Conservation (phyloP, 1,140 invertebrate genomes). For the Reticulitermes speratus region DNA sequence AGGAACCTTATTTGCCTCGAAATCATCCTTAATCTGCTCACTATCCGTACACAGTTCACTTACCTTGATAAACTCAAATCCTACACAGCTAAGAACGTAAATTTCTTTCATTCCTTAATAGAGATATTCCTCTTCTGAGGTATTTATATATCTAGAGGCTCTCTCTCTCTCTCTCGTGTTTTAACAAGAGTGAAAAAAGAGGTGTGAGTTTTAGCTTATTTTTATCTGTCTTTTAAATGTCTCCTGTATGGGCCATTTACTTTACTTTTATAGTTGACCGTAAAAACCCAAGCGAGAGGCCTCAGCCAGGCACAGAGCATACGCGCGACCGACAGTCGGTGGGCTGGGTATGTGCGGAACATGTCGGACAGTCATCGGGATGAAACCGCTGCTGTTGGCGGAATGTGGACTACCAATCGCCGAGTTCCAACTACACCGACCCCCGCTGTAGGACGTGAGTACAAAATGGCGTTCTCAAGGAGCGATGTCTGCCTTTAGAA, state of each 20-base stretch:
- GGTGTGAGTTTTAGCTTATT: neutral
- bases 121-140: neutral
- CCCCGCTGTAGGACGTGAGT: neutral
- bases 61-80: neutral
- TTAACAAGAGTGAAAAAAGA: neutral
- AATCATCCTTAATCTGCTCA: neutral
- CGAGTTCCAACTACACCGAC: neutral
- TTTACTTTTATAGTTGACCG: constrained; percentile 16
- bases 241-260: neutral
- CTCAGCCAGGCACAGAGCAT: neutral
- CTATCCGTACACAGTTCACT: neutral
- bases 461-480: neutral
- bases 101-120: neutral
- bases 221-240: constrained; percentile 17
- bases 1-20: neutral
- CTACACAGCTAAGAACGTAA: neutral
- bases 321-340: neutral
- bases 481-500: no score
- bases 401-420: neutral
- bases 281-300: neutral
- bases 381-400: neutral
- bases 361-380: neutral
- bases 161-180: neutral
- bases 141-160: neutral
- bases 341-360: neutral